Base-by-base conservation (phyloP, 2,888 invertebrate genomes). In the Allophyes oxyacanthae region DNA sequence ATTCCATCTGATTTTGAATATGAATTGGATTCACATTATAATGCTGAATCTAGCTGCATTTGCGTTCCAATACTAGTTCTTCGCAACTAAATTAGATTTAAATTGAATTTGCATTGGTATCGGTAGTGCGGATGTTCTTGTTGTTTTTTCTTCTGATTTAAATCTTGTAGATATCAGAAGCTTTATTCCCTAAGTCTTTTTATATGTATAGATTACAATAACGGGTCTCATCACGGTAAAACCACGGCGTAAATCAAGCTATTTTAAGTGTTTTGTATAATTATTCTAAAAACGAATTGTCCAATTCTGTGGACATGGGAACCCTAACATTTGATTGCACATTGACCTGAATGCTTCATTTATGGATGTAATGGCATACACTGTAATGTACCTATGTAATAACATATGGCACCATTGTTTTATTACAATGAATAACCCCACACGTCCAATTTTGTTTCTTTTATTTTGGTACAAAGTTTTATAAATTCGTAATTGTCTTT, bases 271-370 rank as follows among this genome's bases (percentile, higher is more conserved):
- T n/a, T n/a, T n/a, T n/a, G n/a, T n/a, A n/a, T 4, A 20, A 20
- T 20, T 20, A 20, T 20, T 20, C 4, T 20, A 20, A 3, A 20
- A 4, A 20, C 20, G 2, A 3, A 4, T 36, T 4, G 4, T 7
- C 1, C 3, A 3, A 38, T 6, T 0, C 11, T 30, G 14, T 9
- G 3, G 20, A 26, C 0, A 14, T 66, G 53, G 1, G 8, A 34
- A 54, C 63, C 75, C 56, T 59, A 54, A 30, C 40, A 36, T 45
- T 56, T 56, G 43, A 71, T 59, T 54, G 59, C 72, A 56, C 55
- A 54, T 71, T 71, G 67, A 75, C 72, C 75, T 45, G 53, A 66
- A 66, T 72, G 45, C 45, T 63, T 34, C 40, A 51, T 59, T 55
- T 66, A 57, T 44, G 49, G 53, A 42, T 38, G 53, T 64, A 58